Base-by-base conservation (phyloP, 2,888 invertebrate genomes). In the Leptinotarsa peninsularis region DNA sequence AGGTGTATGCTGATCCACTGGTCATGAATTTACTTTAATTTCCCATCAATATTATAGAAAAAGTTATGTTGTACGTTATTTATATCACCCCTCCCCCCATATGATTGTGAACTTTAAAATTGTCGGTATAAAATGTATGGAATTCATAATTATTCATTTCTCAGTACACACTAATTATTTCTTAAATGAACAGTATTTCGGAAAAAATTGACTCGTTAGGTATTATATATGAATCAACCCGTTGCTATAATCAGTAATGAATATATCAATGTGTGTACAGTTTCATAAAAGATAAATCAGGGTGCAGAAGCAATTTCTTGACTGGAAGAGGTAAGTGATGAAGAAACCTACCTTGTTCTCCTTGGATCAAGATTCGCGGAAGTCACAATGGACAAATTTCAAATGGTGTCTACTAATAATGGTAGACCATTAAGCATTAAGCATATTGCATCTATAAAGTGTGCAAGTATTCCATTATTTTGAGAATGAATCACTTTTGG, bases 311-410 rank as follows among this genome's bases (percentile, higher is more conserved):
- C 76, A 73, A 76, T 76, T 66, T 69, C 69, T 54, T 33, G 54
- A 52, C 33, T 72, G 73, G 60, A 72, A 72, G 52, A 71, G 43
- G 43, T 43, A 13, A 66, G 71, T 69, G 74, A 72, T 74, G 76
- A 76, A 76, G 74, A 71, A 76, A 76, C 76, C 76, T 74, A 76
- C 76, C 76, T 76, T 43, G 76, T 76, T 76, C 74, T 68, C 76
- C 76, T 76, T 76, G 76, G 74, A 74, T 76, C 76, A 70, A 72
- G 72, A 74, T 76, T 76, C 76, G 76, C 74, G 76, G 76, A 76
- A 76, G 76, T 76, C 69, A 27, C 63, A 56, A 17, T 33, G 18
- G 73, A 66, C 60, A 4, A 50, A 15, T 23, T 60, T 50, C 15
- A 50, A 43, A 33, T 63, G 63, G 63, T 63, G 33, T 43, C 27